Base-by-base conservation (phyloP, 2,113 vertebrate species). In the Aspidoscelis tigris region DNA sequence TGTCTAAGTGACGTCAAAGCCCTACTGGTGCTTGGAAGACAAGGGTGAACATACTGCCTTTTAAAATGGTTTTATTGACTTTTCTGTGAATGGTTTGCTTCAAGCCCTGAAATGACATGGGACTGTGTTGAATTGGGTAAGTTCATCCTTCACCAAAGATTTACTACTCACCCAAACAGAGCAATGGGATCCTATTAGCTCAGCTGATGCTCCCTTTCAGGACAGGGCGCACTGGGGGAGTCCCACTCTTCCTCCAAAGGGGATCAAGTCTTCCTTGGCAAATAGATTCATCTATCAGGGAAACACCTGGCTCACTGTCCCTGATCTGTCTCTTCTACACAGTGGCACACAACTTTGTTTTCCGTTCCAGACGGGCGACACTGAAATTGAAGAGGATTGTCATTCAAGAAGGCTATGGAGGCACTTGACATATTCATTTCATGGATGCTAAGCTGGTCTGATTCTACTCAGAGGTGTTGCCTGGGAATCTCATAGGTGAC, bases 11-110 rank as follows among this genome's bases (percentile, higher is more conserved):
- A 55, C 18, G 43, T 44, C 11, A 71, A 81, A 71, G 47, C 78
- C 65, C 39, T 0, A 2, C 64, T 83, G 72, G 82, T 76, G 58
- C 83, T 87, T 84, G n/a, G 2, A 78, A 80, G 0, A 16, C 0
- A 0, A 7, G 1, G 83, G 39, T 81, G 77, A 89, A 77, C 78
- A 82, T 83, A 70, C 61, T 33, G 39, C 64, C 21, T 84, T 92
- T 86, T 1, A 82, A 83, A 90, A 71, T 41, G 76, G 86, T 93
- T 93, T 90, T 0, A 81, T 88, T 94, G 90, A 91, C 88, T 91
- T 94, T 93, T 88, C 88, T 86, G 85, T 89, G 92, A 91, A 89
- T 50, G 69, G 85, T 86, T 80, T 70, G 90, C 87, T 68, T 44
- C 78, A 55, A 21, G 82, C 85, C 84, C 0, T 0, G 61, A 78